Conservation (phyloP, 2,113 vertebrate genomes). For the Coracopsis vasa region DNA sequence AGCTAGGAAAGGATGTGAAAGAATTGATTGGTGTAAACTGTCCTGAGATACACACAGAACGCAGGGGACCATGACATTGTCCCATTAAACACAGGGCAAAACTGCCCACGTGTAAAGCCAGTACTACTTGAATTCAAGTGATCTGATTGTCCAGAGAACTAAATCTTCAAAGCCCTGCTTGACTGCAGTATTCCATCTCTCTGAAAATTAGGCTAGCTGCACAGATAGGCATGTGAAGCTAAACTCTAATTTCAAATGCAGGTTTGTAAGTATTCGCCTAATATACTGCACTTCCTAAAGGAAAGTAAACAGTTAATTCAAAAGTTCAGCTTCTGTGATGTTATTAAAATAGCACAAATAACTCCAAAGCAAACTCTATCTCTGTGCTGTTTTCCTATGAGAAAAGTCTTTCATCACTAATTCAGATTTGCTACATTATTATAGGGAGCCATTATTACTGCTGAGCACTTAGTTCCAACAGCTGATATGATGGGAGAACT, state of each 20-base stretch:
- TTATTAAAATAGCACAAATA: not conserved
- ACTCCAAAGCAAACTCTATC: not conserved
- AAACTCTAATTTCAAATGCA: not conserved
- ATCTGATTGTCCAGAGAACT: not conserved
- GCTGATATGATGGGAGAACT: not conserved
- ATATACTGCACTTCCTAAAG: not conserved
- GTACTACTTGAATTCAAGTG: not conserved
- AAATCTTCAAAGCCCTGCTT: not conserved
- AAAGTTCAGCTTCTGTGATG: not conserved
- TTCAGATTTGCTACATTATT: not conserved
- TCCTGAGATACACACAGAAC: not conserved
- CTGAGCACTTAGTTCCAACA: not conserved
- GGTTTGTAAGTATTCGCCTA: not conserved
- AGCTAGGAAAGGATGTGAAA: not conserved
- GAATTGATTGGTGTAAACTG: not conserved
- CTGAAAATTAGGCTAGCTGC: not conserved
- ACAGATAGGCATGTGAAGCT: not conserved
- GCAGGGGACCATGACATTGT: not conserved
- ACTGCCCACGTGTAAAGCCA: not conserved
- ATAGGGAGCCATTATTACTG: not conserved
- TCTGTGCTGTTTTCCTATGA: not conserved
- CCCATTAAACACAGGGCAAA: not conserved
- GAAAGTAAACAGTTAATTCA: not conserved
- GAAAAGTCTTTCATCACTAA: not conserved
- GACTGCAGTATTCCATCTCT: not conserved